Conservation (phyloP, 2,888 invertebrate species). For the Cheilosia grossa region DNA sequence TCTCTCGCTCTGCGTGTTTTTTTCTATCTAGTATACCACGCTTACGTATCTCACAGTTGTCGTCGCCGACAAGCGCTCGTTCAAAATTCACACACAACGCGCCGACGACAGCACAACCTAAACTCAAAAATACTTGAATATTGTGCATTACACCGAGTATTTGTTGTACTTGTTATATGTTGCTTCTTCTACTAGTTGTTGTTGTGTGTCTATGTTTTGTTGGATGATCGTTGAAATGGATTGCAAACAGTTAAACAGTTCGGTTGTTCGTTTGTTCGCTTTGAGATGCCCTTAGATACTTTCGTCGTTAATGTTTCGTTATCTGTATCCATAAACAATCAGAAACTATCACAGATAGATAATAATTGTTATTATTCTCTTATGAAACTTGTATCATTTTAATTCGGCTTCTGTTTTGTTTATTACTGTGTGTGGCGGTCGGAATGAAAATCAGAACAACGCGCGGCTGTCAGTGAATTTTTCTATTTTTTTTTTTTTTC, state of each 20-base stretch:
- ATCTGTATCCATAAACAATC: constrained; percentile 39
- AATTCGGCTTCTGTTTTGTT: constrained; percentile 61
- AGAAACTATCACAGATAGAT: constrained; percentile 43
- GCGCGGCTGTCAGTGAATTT: constrained; percentile 52
- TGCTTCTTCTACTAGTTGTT: constrained; percentile 31
- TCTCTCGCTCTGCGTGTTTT: constrained; percentile 47
- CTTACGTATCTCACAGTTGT: constrained; percentile 61
- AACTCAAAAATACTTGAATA: constrained; percentile 58
- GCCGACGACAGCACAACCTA: constrained; percentile 48
- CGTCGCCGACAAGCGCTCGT: constrained; percentile 56
- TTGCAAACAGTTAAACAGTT: constrained; percentile 67
- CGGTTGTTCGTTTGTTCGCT: constrained; percentile 32
- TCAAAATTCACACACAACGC: constrained; percentile 61
- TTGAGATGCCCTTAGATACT: constrained; percentile 39
- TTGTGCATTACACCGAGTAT: constrained; percentile 44
- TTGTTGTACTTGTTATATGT: constrained; percentile 49
- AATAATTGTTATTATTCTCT: constrained; percentile 45
- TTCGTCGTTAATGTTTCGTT: constrained; percentile 50
- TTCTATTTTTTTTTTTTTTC: constrained; percentile 24
- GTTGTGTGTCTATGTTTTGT: constrained; percentile 43
- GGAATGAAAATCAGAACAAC: constrained; percentile 30
- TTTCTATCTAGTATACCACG: constrained; percentile 58
- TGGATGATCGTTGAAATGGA: constrained; percentile 50
- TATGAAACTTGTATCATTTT: constrained; percentile 53
- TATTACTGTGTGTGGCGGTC: constrained; percentile 39